Percentiles rank a stretch among this genome's conserved stretches.
These are phyloP conservation scores for Trichomalopsis sarcophagae DNA, from an alignment of 1,140 invertebrate genomes.

Conservation along the genomic window DNA sequence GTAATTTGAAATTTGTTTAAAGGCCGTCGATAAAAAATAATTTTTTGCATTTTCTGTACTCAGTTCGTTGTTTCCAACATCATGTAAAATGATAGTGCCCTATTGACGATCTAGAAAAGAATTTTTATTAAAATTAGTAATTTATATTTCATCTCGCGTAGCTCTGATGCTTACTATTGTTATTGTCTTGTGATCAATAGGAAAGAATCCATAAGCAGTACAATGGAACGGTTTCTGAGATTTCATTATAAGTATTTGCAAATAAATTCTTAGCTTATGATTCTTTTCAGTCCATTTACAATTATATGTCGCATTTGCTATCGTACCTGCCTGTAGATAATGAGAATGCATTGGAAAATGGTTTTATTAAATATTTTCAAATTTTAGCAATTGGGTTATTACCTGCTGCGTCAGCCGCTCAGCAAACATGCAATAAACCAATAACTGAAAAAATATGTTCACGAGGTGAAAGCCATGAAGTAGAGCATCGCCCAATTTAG, in stretches of 20 bases:
- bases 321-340: not conserved
- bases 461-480: not conserved
- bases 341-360: not conserved
- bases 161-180: not conserved
- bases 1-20: too few relatives aligned
- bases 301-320: not conserved
- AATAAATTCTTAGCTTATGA: not conserved
- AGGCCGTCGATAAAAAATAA: not conserved
- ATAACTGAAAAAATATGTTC: not conserved
- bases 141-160: not conserved
- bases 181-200: not conserved
- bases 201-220: not conserved
- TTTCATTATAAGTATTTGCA: slow-evolving; percentile 5
- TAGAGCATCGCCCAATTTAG: not conserved
- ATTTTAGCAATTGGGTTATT: not conserved
- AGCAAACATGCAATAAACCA: not conserved
- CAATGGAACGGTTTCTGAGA: slow-evolving; percentile 12
- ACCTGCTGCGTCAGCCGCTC: not conserved
- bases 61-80: not conserved
- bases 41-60: not conserved
- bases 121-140: not conserved
- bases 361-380: not conserved
- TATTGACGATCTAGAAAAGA: slow-evolving; percentile 2
- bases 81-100: not conserved
- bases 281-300: slow-evolving; percentile 9